Conservation (phyloP, 2,888 invertebrate species). For the Diarsia rubi region DNA sequence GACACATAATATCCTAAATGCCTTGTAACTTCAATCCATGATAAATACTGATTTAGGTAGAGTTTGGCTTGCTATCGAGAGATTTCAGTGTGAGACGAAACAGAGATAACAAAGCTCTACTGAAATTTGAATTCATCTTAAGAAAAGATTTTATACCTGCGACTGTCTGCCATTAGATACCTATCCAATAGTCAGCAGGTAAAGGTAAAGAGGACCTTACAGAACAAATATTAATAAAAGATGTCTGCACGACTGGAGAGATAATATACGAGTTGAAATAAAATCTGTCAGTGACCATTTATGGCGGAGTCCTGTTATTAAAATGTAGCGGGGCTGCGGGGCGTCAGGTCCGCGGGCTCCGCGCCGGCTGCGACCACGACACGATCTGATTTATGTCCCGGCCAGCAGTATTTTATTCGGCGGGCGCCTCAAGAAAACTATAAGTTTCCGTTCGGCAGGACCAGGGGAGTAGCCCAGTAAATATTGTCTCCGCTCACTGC, state of each 20-base stretch:
- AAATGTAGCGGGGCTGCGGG: slow-evolving; percentile 87
- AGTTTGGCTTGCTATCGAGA: background rate
- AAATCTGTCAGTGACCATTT: slow-evolving; percentile 89
- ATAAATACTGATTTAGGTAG: background rate
- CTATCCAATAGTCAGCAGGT: slow-evolving; percentile 18
- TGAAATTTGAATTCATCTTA: background rate
- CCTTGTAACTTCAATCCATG: background rate
- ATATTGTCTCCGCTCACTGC: slow-evolving; percentile 89
- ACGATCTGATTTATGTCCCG: slow-evolving; percentile 88
- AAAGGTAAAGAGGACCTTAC: slow-evolving; percentile 42
- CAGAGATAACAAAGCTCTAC: background rate
- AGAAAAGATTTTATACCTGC: background rate
- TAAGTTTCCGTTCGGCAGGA: slow-evolving; percentile 90
- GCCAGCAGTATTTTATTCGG: slow-evolving; percentile 90
- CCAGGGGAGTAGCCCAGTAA: slow-evolving; percentile 89
- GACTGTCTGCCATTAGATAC: background rate
- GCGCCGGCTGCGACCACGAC: slow-evolving; percentile 87
- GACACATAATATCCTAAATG: background rate
- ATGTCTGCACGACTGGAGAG: slow-evolving; percentile 78
- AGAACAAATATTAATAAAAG: slow-evolving; percentile 80
- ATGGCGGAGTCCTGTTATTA: slow-evolving; percentile 88
- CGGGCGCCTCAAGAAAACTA: slow-evolving; percentile 91
- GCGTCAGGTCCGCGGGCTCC: slow-evolving; percentile 71
- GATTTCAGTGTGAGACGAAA: background rate
- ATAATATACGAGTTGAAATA: slow-evolving; percentile 88